phyloP scores from a whole-genome alignment of 2,113 vertebrate genomes.

The Hymenochirus boettgeri region DNA sequence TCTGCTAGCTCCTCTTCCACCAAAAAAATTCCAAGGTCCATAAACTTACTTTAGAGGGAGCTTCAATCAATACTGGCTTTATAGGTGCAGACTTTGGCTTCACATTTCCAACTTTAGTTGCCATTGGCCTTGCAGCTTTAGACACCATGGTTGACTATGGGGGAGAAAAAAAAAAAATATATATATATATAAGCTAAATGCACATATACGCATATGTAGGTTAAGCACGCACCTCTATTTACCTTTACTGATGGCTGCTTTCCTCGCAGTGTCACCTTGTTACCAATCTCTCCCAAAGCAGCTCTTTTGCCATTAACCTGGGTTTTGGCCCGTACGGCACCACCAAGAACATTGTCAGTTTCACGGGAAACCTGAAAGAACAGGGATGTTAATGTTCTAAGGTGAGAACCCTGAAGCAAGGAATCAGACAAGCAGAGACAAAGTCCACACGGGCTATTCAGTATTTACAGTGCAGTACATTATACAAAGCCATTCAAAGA shows the following conservation, averaged over 20 bases:
- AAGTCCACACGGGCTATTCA: no score
- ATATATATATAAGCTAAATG: neutral
- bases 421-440: neutral
- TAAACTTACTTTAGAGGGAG: conserved; percentile 16
- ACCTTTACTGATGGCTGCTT: conserved; percentile 4
- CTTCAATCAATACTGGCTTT: conserved; percentile 42
- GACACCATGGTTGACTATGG: conserved; percentile 48
- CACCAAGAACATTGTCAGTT: conserved; percentile 53
- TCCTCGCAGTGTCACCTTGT: conserved; percentile 57
- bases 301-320: conserved; percentile 49
- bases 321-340: conserved; percentile 48
- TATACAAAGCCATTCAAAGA: no score
- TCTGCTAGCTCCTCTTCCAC: no score
- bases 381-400: neutral
- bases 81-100: conserved; percentile 47
- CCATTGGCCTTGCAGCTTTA: conserved; percentile 47
- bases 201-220: no score
- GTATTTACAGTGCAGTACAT: neutral
- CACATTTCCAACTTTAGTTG: conserved; percentile 46
- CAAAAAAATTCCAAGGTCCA: no score
- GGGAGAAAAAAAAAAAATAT: conserved; percentile 29
- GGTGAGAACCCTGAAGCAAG: neutral
- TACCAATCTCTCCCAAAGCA: conserved; percentile 70
- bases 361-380: conserved; percentile 52
- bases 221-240: no score